Conservation (phyloP, 2,113 vertebrate genomes). For the Coreoperca whiteheadi region DNA sequence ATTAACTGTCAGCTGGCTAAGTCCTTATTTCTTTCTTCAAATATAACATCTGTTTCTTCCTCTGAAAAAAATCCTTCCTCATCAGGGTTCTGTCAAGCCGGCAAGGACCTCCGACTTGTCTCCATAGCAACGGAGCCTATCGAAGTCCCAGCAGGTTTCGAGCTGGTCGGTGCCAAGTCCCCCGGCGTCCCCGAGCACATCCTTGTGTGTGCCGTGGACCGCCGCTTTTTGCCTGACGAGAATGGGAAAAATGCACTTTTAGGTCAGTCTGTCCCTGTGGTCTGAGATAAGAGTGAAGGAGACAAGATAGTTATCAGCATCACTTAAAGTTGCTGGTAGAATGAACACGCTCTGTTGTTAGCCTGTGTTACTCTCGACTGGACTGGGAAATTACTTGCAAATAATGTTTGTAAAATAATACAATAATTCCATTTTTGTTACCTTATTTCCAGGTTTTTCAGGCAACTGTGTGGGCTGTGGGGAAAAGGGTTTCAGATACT, state of each 20-base stretch:
- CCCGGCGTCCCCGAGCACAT: slow-evolving; percentile 96
- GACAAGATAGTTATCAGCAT: not conserved
- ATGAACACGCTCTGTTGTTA: not conserved
- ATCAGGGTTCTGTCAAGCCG: slow-evolving; percentile 97
- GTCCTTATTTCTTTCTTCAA: not conserved
- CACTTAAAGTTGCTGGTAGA: not conserved
- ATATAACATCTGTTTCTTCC: slow-evolving; percentile 10
- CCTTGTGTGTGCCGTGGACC: slow-evolving; percentile 97
- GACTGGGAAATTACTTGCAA: no score
- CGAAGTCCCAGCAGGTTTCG: slow-evolving; percentile 93
- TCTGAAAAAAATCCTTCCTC: slow-evolving; percentile 20
- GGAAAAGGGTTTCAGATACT: slow-evolving; percentile 98
- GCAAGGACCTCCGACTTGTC: slow-evolving; percentile 96
- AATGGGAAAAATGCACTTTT: slow-evolving; percentile 99
- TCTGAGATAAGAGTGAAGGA: slow-evolving; percentile 19
- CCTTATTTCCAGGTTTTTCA: slow-evolving; percentile 90
- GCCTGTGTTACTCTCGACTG: no score
- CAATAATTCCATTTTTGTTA: not conserved
- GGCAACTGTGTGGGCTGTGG: slow-evolving; percentile 98
- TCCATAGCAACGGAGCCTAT: slow-evolving; percentile 93
- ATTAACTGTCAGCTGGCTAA: not conserved
- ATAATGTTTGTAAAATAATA: not conserved
- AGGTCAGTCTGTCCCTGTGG: slow-evolving; percentile 85
- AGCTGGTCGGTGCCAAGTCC: slow-evolving; percentile 97
- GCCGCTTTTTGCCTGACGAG: slow-evolving; percentile 96